Percentiles rank a stretch among this genome's conserved stretches.
Conservation (phyloP, 2,113 vertebrate genomes). For the Edolisoma coerulescens region DNA sequence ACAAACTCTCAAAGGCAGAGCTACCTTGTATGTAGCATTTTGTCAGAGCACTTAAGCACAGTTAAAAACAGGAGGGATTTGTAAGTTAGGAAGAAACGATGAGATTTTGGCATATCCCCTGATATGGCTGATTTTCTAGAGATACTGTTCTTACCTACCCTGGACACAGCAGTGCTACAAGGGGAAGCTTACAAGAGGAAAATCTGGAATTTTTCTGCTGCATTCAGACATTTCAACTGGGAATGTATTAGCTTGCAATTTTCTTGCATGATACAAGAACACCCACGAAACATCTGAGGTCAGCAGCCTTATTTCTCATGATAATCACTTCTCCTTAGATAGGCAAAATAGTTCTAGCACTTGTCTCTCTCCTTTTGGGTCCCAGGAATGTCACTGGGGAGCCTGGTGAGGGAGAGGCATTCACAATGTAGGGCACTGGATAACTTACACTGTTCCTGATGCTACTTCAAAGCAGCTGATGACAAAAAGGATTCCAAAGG, state of each 20-base stretch:
- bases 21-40: neutral
- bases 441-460: neutral
- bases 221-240: neutral
- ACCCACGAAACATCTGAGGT: neutral
- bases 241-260: neutral
- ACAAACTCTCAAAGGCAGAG: constrained; percentile 53
- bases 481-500: neutral
- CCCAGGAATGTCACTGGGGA: neutral
- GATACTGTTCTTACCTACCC: neutral
- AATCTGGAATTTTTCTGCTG: neutral
- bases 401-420: neutral
- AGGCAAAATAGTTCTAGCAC: neutral
- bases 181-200: neutral
- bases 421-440: neutral
- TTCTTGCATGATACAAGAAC: neutral
- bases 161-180: neutral
- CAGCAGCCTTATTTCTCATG: neutral
- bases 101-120: neutral
- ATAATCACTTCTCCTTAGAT: neutral
- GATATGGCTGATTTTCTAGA: neutral
- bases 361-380: neutral
- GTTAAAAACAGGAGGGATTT: neutral
- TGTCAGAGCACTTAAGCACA: neutral
- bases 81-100: neutral
- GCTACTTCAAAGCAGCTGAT: neutral